Percentiles rank a stretch among this genome's conserved stretches.
phyloP scores from a whole-genome alignment of 1,140 invertebrate genomes.

The Stenopsyche tienmushanensis region DNA sequence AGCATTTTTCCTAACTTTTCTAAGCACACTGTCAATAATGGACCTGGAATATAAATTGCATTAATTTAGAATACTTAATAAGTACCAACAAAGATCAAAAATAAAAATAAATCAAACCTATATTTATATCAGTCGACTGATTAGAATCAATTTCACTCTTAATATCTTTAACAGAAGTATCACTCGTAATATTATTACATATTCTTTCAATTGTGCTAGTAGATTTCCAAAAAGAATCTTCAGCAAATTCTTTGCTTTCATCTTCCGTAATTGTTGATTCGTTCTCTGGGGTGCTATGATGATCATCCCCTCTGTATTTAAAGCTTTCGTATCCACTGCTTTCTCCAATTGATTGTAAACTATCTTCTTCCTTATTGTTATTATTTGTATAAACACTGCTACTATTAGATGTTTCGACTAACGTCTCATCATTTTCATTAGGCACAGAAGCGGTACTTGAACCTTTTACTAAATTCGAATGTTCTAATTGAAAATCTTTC shows the following conservation, averaged over 20 bases:
- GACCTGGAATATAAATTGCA: constrained; percentile 57
- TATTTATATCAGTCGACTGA: constrained; percentile 31
- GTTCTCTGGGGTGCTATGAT: constrained; percentile 43
- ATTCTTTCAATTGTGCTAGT: constrained; percentile 45
- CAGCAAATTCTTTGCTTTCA: constrained; percentile 45
- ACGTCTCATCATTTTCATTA: constrained; percentile 25
- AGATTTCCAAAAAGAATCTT: constrained; percentile 51
- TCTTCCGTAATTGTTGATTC: constrained; percentile 28
- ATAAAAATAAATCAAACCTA: constrained; percentile 24
- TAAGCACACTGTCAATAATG: constrained; percentile 81
- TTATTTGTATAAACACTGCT: constrained; percentile 5
- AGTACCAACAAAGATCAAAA: not conserved
- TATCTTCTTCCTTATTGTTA: constrained; percentile 58
- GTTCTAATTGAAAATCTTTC: constrained; percentile 37
- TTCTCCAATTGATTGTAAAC: constrained; percentile 72
- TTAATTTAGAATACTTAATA: not conserved
- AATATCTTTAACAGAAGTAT: not conserved
- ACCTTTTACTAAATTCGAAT: constrained; percentile 37
- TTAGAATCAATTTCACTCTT: not conserved
- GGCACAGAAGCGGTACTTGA: constrained; percentile 1
- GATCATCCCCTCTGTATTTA: constrained; percentile 63
- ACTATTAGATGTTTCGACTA: constrained; percentile 14
- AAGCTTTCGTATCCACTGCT: constrained; percentile 85
- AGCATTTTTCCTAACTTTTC: constrained; percentile 82
- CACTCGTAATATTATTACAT: not conserved